Evolutionary conservation across 1,140 invertebrate species (phyloP).

Genomic region (Hylyphantes graminicola): DNA sequence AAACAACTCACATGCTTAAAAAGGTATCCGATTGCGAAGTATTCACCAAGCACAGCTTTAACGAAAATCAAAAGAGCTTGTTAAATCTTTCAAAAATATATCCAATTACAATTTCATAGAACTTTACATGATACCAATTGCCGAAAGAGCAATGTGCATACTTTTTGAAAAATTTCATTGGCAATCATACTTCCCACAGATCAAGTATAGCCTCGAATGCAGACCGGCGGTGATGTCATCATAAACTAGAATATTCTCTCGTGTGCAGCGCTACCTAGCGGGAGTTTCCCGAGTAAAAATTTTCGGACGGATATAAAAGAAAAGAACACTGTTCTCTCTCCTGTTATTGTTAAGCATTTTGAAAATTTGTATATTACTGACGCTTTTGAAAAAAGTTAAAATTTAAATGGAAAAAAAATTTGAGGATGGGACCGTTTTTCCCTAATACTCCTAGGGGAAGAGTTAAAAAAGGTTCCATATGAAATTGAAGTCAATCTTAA

Average conservation of each 20-base stretch:
- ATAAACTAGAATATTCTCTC: neutral
- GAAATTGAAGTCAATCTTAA: too few relatives aligned
- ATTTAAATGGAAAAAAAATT: too few relatives aligned
- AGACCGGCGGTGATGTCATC: neutral
- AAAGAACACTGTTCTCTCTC: too few relatives aligned
- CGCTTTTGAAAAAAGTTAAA: too few relatives aligned
- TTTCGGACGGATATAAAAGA: too few relatives aligned
- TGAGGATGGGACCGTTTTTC: too few relatives aligned
- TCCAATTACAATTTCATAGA: slow-evolving; percentile 18
- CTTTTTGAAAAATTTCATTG: slow-evolving; percentile 47
- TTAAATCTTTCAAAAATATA: slow-evolving; percentile 33
- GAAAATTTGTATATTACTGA: too few relatives aligned
- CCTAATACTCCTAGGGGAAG: too few relatives aligned
- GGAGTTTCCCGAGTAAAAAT: neutral
- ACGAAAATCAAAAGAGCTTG: neutral
- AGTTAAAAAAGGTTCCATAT: too few relatives aligned
- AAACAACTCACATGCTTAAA: slow-evolving; percentile 38
- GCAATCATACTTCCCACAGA: slow-evolving; percentile 20
- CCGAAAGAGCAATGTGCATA: slow-evolving; percentile 40
- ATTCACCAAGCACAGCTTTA: neutral
- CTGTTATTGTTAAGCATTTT: too few relatives aligned
- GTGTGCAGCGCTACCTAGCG: slow-evolving; percentile 27
- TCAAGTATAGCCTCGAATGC: slow-evolving; percentile 32
- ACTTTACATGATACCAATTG: slow-evolving; percentile 13
- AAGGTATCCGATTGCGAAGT: slow-evolving; percentile 13